phyloP scores from a whole-genome alignment of 2,888 invertebrate species.

The Agonopterix heracliana region DNA sequence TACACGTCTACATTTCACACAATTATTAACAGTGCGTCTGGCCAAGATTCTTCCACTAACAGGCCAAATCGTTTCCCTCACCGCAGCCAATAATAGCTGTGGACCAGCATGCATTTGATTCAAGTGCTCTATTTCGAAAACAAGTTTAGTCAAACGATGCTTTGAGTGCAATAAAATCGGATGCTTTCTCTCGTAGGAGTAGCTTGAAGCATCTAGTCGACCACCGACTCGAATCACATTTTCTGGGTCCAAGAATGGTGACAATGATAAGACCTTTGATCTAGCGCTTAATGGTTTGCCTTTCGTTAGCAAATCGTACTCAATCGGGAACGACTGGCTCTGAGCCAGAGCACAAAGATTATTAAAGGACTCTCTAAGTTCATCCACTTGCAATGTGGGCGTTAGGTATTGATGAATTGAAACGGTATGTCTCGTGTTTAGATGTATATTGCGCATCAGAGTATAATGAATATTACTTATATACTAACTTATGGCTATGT shows the following conservation, averaged over 20 bases:
- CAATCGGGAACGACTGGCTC: conserved; percentile 6
- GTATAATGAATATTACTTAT: no score
- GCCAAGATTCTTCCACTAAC: conserved; percentile 4
- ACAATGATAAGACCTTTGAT: not conserved
- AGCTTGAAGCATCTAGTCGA: conserved; percentile 13
- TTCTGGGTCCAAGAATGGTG: not conserved
- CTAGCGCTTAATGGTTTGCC: not conserved
- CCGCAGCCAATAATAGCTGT: conserved; percentile 2
- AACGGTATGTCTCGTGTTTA: no score
- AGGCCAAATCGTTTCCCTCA: conserved; percentile 5
- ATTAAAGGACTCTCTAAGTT: conserved; percentile 8
- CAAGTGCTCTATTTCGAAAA: not conserved
- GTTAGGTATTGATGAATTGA: no score
- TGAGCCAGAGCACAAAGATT: conserved; percentile 9
- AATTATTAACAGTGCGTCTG: conserved; percentile 8
- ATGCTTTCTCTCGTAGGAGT: conserved; percentile 5
- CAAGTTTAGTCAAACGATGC: not conserved
- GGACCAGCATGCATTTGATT: conserved; percentile 3
- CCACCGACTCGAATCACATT: conserved; percentile 15
- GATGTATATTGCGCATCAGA: no score
- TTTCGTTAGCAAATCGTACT: conserved; percentile 6
- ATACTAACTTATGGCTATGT: no score
- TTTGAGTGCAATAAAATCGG: not conserved
- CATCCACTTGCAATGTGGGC: no score
- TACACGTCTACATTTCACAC: conserved; percentile 10